phyloP scores from a whole-genome alignment of 1,140 invertebrate species.

The Meloidogyne floridensis region DNA sequence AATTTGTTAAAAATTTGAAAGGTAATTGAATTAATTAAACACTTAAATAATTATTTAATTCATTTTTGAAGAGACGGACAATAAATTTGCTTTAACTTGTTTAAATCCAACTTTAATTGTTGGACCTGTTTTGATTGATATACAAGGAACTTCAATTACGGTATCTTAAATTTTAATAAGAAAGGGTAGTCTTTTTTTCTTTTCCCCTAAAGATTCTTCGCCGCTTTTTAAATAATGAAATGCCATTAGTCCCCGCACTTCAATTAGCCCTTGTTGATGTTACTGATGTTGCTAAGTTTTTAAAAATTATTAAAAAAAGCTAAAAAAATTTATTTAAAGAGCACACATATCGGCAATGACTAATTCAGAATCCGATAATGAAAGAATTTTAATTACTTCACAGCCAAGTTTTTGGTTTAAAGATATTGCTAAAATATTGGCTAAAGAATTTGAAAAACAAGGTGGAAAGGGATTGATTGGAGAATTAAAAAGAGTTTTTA shows the following conservation, averaged over 20 bases:
- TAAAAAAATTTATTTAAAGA: neutral
- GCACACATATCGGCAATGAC: slow-evolving; percentile 71
- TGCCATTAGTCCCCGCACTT: slow-evolving; percentile 69
- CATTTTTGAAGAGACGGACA: slow-evolving; percentile 51
- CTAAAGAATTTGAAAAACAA: slow-evolving; percentile 63
- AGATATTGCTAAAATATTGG: slow-evolving; percentile 67
- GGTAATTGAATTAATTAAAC: neutral
- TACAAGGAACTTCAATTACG: slow-evolving; percentile 67
- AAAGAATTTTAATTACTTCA: slow-evolving; percentile 65
- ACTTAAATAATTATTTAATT: neutral
- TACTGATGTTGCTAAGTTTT: slow-evolving; percentile 70
- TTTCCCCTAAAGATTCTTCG: slow-evolving; percentile 64
- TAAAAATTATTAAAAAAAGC: neutral
- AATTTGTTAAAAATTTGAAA: slow-evolving; percentile 66
- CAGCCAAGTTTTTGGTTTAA: slow-evolving; percentile 67
- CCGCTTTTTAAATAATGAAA: slow-evolving; percentile 67
- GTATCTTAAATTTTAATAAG: slow-evolving; percentile 50
- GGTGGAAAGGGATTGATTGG: slow-evolving; percentile 17
- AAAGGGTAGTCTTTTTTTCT: neutral
- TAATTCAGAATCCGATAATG: slow-evolving; percentile 68
- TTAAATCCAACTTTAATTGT: slow-evolving; percentile 71
- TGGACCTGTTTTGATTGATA: slow-evolving; percentile 69
- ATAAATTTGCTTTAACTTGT: slow-evolving; percentile 70
- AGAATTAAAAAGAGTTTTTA: too few relatives aligned
- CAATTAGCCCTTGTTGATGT: slow-evolving; percentile 70